Evolutionary conservation across 2,888 invertebrate genomes (phyloP), one percentile per base, ranked within the genome.

Genomic region (Coronaproctus castanopsis): DNA sequence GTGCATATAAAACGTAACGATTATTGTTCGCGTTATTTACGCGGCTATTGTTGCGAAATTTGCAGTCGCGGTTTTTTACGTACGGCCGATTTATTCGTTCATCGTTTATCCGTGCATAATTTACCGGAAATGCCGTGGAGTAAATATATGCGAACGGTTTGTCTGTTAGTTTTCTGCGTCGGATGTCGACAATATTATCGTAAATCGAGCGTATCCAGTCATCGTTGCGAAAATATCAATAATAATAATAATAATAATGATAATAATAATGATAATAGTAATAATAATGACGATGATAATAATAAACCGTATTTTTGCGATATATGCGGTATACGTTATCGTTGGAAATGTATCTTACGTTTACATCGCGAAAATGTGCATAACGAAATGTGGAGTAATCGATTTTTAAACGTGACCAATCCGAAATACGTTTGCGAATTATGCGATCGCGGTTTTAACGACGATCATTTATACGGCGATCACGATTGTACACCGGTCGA

Each of bases 31-130:
- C 5, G 49, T 14, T 58, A 50, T 51, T 48, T 58, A 36, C 49
- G 54, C 14, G 58, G 58, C 1, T 55, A 55, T 21, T 55, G 58
- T 18, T 58, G 58, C 54, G 55, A 57, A 24, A 21, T 57, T 5
- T 57, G 57, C 24, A n/a, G 24, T 24, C 20, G 20, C 2, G 57
- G 52, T 10, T 57, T 52, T 21, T 5, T 5, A 5, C 20, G 20
- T 19, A 21, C 51, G 21, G 21, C 52, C 20, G 52, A 57, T 24
- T 24, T 57, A 36, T 20, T 57, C 24, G 52, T 36, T 18, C 57
- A 57, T 36, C 57, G 57, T 1, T 19, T 52, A 2, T 5, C 36
- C 1, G 22, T 52, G 3, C 57, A 57, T 21, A 20, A 14, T 19
- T 51, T 24, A n/a, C 20, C 52, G 14, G 24, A 54, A 3, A 22